Evolutionary conservation across 2,888 invertebrate genomes (phyloP).

Genomic region (Girardia tigrina): DNA sequence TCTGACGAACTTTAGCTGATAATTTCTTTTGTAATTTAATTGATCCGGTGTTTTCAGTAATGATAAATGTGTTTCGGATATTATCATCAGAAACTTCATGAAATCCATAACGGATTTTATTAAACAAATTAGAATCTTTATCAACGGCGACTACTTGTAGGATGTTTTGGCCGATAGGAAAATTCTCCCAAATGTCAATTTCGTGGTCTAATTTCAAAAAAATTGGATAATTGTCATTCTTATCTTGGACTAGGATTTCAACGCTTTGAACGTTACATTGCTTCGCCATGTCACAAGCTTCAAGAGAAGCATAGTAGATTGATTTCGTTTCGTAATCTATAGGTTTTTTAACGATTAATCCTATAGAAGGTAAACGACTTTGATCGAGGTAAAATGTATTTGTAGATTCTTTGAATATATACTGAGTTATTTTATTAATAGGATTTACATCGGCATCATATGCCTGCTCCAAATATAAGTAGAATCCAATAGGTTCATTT

Average conservation of each 20-base stretch:
- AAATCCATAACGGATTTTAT: slow-evolving; percentile 6
- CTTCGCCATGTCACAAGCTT: slow-evolving; percentile 27
- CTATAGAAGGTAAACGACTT: slow-evolving; percentile 14
- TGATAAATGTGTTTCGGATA: slow-evolving; percentile 21
- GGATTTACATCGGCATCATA: slow-evolving; percentile 17
- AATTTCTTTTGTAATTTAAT: slow-evolving; percentile 28
- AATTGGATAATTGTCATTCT: slow-evolving; percentile 14
- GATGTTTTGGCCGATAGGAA: slow-evolving; percentile 2
- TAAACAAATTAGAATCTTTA: slow-evolving; percentile 14
- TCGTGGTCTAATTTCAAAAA: neutral
- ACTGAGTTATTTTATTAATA: neutral
- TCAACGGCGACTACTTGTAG: slow-evolving; percentile 20
- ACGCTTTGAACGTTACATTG: slow-evolving; percentile 24
- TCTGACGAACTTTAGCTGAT: slow-evolving; percentile 26
- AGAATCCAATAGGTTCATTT: slow-evolving; percentile 29
- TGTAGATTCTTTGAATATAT: slow-evolving; percentile 19
- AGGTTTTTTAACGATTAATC: neutral
- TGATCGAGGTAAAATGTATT: slow-evolving; percentile 9
- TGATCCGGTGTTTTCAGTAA: slow-evolving; percentile 3
- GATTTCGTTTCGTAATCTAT: slow-evolving; percentile 31
- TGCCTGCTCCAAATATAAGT: neutral
- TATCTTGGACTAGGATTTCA: neutral
- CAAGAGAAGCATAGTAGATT: slow-evolving; percentile 24
- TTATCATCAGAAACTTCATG: neutral
- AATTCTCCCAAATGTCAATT: neutral